Conservation (phyloP, 2,113 vertebrate species). For the Pithys albifrons region DNA sequence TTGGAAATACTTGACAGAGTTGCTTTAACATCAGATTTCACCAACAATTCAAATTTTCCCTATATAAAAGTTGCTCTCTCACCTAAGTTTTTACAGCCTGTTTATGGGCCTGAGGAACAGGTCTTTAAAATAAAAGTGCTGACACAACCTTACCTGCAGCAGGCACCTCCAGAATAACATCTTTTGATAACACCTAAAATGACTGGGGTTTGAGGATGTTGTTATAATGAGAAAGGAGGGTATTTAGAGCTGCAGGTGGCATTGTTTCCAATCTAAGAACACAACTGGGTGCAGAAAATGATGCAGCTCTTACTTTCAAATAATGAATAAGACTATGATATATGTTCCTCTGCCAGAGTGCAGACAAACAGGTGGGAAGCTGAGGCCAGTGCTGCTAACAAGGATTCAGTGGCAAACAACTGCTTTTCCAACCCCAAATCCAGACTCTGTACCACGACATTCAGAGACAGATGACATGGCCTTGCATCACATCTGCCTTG, state of each 20-base stretch:
- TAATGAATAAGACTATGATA: neutral
- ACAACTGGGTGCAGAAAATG: constrained; percentile 59
- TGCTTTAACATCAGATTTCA: neutral
- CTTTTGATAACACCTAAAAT: constrained; percentile 71
- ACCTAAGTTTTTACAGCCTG: constrained; percentile 7
- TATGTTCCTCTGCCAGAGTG: neutral
- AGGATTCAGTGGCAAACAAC: neutral
- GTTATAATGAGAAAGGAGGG: constrained; percentile 69
- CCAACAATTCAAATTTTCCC: neutral
- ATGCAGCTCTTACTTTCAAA: constrained; percentile 34
- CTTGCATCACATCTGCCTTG: neutral
- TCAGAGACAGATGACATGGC: rapidly evolving
- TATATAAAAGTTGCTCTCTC: neutral
- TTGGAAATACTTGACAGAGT: neutral
- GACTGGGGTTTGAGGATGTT: constrained; percentile 60
- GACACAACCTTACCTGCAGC: constrained; percentile 53
- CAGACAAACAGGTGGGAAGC: neutral
- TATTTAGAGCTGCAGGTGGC: constrained; percentile 60
- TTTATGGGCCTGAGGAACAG: neutral
- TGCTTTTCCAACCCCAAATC: neutral
- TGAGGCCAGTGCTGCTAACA: neutral
- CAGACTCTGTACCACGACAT: rapidly evolving
- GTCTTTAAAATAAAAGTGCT: constrained; percentile 49
- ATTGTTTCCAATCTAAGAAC: constrained; percentile 73
- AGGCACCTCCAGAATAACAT: constrained; percentile 40